phyloP scores from a whole-genome alignment of 2,113 vertebrate genomes.

The Podarcis raffonei region DNA sequence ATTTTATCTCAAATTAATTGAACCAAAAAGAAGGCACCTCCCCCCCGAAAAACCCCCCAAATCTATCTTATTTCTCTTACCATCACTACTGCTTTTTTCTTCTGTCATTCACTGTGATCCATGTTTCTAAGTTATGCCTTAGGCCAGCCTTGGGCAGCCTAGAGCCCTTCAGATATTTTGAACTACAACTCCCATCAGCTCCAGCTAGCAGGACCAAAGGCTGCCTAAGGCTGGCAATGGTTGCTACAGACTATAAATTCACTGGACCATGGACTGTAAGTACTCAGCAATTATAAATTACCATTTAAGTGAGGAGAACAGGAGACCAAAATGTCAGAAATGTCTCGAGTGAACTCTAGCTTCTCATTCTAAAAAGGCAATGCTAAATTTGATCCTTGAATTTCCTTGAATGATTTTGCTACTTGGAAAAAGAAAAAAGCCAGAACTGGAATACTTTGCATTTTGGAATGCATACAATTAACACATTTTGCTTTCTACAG shows the following conservation, averaged over 20 bases:
- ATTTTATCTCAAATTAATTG: not conserved
- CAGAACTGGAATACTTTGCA: accelerated
- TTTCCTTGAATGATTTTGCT: conserved; percentile 19
- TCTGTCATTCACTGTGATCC: conserved; percentile 22
- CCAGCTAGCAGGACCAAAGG: too few relatives aligned
- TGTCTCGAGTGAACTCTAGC: not conserved
- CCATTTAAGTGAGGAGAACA: conserved; percentile 10
- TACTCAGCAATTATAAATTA: conserved; percentile 41
- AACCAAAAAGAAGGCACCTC: conserved; percentile 22
- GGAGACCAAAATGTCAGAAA: not conserved
- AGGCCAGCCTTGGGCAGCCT: not conserved
- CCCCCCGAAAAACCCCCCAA: not conserved
- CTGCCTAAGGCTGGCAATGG: too few relatives aligned
- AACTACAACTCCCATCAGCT: too few relatives aligned
- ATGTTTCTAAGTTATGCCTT: conserved; percentile 16
- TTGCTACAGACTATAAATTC: not conserved
- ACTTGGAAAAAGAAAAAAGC: not conserved
- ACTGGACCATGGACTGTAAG: conserved; percentile 4
- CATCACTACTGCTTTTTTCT: conserved; percentile 4
- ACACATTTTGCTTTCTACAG: not conserved
- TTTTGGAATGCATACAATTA: not conserved
- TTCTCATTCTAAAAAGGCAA: not conserved
- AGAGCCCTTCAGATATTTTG: too few relatives aligned
- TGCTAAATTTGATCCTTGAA: conserved; percentile 16
- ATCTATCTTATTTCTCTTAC: not conserved